Base-by-base conservation (phyloP, 1,140 invertebrate species). In the Drosophila tristis region DNA sequence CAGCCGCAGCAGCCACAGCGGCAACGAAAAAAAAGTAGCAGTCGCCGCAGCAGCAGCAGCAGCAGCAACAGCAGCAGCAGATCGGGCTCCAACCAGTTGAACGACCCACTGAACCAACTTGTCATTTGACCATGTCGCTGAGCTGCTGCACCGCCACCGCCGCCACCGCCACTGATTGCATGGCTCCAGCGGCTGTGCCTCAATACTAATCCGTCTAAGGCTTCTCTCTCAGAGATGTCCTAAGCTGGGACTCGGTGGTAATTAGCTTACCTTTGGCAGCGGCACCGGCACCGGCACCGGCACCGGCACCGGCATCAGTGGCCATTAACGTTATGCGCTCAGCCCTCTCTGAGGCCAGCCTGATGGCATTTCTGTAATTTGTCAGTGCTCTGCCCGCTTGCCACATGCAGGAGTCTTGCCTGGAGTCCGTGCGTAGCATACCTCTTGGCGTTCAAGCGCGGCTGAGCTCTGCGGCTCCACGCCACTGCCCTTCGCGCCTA, bases 41-140 rank as follows among this genome's bases (percentile, higher is more conserved):
- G 15, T 53, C 54, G 23, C 50, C 58, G n/a, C 45, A 5, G 39
- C 23, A 35, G 42, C 62, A 39, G 20, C 65, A 58, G 20, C 51
- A 50, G 11, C 61, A 47, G 16, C 56, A 74, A n/a, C 64, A 58
- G 11, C 50, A 23, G 31, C 63, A 45, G 72, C 58, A 7, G 26
- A 6, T 29, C 26, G 26, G 50, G 42, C 60, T 43, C 62, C 42
- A 81, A 81, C 78, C 78, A 78, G 78, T 81, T 81, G 79, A 81
- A 81, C 78, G 78, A 81, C 78, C 78, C 78, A 81, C 78, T 81
- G 78, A 81, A 78, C 79, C 67, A 81, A 81, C 79, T 81, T 81
- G 79, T 82, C 79, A 81, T 81, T 81, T 81, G 79, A 81, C 74
- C 79, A 82, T 82, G 63, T 74, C 74, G 79, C 79, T 44, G 66